Conservation (phyloP, 2,888 invertebrate species). For the Lepidocyrtoides sp. region DNA sequence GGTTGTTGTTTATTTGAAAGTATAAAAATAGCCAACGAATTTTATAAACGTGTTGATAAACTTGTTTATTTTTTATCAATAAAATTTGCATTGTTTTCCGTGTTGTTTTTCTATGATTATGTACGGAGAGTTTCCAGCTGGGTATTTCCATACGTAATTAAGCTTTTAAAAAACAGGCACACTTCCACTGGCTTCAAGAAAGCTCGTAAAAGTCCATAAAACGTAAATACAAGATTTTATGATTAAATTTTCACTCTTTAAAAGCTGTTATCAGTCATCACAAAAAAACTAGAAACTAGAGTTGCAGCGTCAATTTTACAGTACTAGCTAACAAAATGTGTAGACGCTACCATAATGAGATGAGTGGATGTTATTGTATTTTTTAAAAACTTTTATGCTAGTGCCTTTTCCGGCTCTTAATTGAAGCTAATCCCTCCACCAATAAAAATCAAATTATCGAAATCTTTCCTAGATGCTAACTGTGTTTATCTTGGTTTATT, state of each 20-base stretch:
- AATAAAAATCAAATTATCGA: constrained; percentile 58
- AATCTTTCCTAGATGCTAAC: constrained; percentile 33
- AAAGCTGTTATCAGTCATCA: constrained; percentile 72
- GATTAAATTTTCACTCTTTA: constrained; percentile 76
- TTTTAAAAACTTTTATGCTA: neutral
- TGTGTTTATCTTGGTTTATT: neutral
- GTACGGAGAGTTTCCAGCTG: neutral
- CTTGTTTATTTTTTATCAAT: constrained; percentile 8
- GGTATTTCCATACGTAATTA: neutral
- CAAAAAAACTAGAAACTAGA: constrained; percentile 8
- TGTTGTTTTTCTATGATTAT: too few species aligned
- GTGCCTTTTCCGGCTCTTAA: constrained; percentile 66
- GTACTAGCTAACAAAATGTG: neutral
- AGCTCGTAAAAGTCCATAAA: constrained; percentile 33
- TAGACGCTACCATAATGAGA: neutral
- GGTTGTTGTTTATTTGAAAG: too few species aligned
- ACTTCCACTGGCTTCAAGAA: neutral
- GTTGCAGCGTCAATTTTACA: neutral
- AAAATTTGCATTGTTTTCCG: too few species aligned
- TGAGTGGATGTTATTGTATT: constrained; percentile 3
- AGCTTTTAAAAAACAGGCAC: neutral
- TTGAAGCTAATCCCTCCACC: constrained; percentile 59
- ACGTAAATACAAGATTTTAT: constrained; percentile 71
- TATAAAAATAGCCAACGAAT: constrained; percentile 46
- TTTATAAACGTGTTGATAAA: constrained; percentile 56